Conservation (phyloP, 2,888 invertebrate genomes). For the Lysandra coridon region DNA sequence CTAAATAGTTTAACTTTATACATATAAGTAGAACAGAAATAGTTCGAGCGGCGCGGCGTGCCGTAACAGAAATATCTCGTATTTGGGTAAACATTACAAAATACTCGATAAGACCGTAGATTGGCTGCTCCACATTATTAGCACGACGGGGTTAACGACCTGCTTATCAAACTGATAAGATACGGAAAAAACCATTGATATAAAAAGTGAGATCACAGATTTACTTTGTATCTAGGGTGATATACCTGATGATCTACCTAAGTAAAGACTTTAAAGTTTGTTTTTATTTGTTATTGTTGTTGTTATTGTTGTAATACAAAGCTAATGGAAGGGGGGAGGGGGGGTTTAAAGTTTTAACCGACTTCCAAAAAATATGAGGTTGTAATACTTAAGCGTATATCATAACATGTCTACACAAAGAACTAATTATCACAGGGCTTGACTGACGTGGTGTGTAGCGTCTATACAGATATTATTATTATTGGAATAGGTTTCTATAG, state of each 20-base stretch:
- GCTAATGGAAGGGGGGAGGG: no score
- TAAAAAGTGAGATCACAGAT: constrained; percentile 48
- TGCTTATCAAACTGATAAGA: constrained; percentile 72
- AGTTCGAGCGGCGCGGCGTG: not conserved
- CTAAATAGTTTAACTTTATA: not conserved
- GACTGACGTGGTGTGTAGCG: no score
- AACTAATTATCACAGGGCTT: no score
- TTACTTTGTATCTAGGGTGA: not conserved
- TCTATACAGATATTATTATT: no score
- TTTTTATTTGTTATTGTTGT: no score
- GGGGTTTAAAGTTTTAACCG: no score
- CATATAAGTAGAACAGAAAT: not conserved
- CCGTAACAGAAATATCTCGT: constrained; percentile 17
- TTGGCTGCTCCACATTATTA: constrained; percentile 42
- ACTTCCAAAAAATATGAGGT: no score
- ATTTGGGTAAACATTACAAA: constrained; percentile 21
- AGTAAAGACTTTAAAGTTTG: no score
- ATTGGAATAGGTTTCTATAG: no score
- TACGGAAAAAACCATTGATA: constrained; percentile 74
- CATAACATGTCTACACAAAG: no score
- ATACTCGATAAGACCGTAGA: constrained; percentile 53
- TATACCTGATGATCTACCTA: not conserved
- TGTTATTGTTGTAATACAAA: no score
- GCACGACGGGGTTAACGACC: constrained; percentile 63
- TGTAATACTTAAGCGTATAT: no score